These are phyloP conservation scores for Pelecanoides urinatrix DNA, from an alignment of 2,113 vertebrate genomes.

Conservation along the genomic window DNA sequence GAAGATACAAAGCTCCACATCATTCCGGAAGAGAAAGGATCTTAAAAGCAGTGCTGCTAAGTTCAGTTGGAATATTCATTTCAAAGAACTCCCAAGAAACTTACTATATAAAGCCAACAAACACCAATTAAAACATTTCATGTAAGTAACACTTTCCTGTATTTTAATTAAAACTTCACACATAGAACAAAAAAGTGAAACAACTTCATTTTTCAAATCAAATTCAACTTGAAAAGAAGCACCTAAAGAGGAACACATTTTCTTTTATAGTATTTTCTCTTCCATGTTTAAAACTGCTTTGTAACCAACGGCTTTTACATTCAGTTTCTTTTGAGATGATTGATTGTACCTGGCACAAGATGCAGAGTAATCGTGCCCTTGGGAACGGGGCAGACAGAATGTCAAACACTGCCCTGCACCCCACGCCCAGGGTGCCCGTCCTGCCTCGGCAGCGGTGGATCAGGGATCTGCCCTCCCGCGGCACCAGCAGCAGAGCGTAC, in stretches of 20 bases:
- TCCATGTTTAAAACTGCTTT: not conserved
- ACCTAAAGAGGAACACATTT: not conserved
- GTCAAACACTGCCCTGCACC: not conserved
- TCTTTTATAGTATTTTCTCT: not conserved
- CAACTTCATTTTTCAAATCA: not conserved
- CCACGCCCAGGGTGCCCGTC: not conserved
- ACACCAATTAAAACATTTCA: not conserved
- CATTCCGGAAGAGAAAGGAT: not conserved
- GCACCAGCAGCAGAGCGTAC: not conserved
- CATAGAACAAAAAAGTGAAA: not conserved
- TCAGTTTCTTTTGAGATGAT: not conserved
- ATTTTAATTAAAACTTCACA: not conserved
- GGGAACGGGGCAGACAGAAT: not conserved
- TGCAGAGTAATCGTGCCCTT: not conserved
- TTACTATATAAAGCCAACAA: not conserved
- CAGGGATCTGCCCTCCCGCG: not conserved
- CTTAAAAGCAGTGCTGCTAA: not conserved
- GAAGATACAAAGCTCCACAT: not conserved
- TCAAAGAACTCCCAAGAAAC: not conserved
- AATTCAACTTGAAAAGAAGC: not conserved
- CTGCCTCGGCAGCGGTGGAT: not conserved
- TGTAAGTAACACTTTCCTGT: not conserved
- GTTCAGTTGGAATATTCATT: not conserved
- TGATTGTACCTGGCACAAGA: not conserved
- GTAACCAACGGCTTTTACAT: not conserved